Conservation (phyloP, 2,113 vertebrate species). For the Mesembrinibis cayennensis region DNA sequence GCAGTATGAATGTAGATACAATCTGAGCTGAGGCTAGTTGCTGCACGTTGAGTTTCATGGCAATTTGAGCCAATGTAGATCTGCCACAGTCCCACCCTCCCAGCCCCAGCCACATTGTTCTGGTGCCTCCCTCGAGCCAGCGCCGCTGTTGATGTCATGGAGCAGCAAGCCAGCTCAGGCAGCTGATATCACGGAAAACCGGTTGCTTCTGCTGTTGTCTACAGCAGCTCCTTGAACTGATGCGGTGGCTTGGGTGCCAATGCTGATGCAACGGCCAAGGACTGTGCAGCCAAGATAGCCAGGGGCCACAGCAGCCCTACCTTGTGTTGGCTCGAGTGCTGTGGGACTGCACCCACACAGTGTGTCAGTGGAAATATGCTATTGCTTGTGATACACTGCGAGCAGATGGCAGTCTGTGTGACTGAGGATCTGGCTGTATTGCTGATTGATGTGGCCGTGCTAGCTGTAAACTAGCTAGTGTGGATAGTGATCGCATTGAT, state of each 20-base stretch:
- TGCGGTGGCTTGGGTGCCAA: not conserved
- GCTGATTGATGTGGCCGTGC: not conserved
- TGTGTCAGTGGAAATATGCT: not conserved
- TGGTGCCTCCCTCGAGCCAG: not conserved
- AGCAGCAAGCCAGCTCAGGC: not conserved
- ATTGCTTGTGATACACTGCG: not conserved
- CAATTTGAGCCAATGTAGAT: not conserved
- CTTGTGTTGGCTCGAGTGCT: not conserved
- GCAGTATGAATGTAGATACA: accelerated
- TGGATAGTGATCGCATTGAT: not conserved
- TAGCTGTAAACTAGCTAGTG: not conserved
- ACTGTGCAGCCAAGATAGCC: not conserved
- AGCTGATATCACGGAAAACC: not conserved
- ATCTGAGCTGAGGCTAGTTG: not conserved
- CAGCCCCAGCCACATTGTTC: not conserved
- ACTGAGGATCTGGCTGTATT: not conserved
- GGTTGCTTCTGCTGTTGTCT: not conserved
- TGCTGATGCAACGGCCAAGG: not conserved
- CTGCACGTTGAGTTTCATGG: not conserved
- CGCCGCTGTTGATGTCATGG: not conserved
- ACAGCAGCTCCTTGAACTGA: not conserved
- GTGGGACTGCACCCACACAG: not conserved
- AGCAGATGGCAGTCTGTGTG: constrained; percentile 1
- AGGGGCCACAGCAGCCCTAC: not conserved
- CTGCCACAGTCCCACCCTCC: not conserved